Evolutionary conservation across 2,888 invertebrate species (phyloP).

Genomic region (Tetramorium bicarinatum): DNA sequence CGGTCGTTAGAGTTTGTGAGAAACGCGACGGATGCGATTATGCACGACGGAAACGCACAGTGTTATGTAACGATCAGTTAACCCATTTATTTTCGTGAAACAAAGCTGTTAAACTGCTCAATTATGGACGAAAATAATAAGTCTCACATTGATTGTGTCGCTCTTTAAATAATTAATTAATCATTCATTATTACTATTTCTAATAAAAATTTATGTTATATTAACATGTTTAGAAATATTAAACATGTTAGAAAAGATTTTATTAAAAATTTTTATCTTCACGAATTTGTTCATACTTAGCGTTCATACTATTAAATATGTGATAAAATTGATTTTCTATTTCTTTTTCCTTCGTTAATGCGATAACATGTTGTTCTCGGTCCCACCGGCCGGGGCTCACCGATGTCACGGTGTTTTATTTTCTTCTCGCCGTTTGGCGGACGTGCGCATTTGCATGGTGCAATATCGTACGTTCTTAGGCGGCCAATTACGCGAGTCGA

Average conservation of each 20-base stretch:
- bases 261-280: not conserved
- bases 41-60: not conserved
- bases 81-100: slow-evolving; percentile 26
- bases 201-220: not conserved
- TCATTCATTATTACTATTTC: not conserved
- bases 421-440: slow-evolving; percentile 62
- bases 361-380: slow-evolving; percentile 61
- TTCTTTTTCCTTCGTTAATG: not conserved
- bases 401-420: slow-evolving; percentile 74
- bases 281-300: not conserved
- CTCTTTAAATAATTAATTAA: not conserved
- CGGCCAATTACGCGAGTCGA: slow-evolving; percentile 86
- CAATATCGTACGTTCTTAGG: slow-evolving; percentile 86
- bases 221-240: not conserved
- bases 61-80: slow-evolving; percentile 27
- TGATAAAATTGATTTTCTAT: not conserved
- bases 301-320: not conserved
- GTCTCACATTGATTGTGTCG: not conserved
- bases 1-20: not conserved
- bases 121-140: not conserved
- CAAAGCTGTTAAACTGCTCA: slow-evolving; percentile 2
- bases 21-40: slow-evolving; percentile 31
- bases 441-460: slow-evolving; percentile 85
- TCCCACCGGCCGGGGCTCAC: slow-evolving; percentile 28
- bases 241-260: not conserved